Evolutionary conservation across 2,113 vertebrate genomes (phyloP).

Genomic region (Micronisus gabar): DNA sequence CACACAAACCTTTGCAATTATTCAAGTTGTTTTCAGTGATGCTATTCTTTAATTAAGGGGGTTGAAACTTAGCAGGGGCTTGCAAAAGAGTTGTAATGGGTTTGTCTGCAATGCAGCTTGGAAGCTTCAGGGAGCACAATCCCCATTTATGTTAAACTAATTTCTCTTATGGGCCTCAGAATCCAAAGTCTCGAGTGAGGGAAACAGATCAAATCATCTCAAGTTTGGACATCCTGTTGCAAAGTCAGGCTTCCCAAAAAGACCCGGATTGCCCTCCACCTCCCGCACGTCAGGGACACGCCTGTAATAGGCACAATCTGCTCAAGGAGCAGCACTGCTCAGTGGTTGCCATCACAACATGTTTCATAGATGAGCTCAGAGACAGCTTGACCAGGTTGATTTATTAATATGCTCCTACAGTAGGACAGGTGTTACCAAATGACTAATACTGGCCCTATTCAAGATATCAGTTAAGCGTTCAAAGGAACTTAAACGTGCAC

Average conservation of each 20-base stretch:
- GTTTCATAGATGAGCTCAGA: slow-evolving; percentile 2
- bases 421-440: slow-evolving; percentile 6
- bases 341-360: not conserved
- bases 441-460: not conserved
- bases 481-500: not conserved
- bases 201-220: not conserved
- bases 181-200: not conserved
- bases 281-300: not conserved
- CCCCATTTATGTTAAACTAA: not conserved
- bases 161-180: not conserved
- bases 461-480: not conserved
- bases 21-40: not conserved
- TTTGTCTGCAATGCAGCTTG: not conserved
- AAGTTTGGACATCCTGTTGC: not conserved
- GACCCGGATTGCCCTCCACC: not conserved
- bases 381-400: not conserved
- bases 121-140: not conserved
- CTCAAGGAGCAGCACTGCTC: not conserved
- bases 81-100: not conserved
- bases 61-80: not conserved
- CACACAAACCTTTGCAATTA: not conserved
- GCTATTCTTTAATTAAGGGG: not conserved
- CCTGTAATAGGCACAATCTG: not conserved
- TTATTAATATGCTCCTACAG: slow-evolving; percentile 11
- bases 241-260: not conserved